Conservation (phyloP, 1,140 invertebrate species). For the Trissolcus basalis region DNA sequence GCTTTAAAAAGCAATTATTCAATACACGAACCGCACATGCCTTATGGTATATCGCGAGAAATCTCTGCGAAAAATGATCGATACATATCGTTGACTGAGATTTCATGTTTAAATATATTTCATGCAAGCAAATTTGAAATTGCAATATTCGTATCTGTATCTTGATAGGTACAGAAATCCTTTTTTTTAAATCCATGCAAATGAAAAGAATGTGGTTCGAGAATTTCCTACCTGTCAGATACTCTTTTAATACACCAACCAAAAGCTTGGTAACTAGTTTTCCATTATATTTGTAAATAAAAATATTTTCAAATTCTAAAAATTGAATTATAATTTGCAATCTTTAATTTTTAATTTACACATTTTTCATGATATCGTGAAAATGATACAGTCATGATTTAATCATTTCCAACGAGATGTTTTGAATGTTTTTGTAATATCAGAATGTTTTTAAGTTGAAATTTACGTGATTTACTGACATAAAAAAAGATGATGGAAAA, state of each 20-base stretch:
- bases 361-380: too few species aligned
- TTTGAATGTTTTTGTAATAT: too few species aligned
- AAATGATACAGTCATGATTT: too few species aligned
- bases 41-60: conserved; percentile 35
- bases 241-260: conserved; percentile 29
- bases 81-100: conserved; percentile 42
- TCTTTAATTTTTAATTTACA: too few species aligned
- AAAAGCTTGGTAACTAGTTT: background rate
- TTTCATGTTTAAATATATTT: conserved; percentile 52
- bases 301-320: too few species aligned
- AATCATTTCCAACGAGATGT: too few species aligned
- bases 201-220: conserved; percentile 22
- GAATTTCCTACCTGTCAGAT: conserved; percentile 11
- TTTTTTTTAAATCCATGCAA: conserved; percentile 46
- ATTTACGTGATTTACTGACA: too few species aligned
- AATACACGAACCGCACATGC: conserved; percentile 41
- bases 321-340: too few species aligned
- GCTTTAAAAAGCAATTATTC: conserved; percentile 52
- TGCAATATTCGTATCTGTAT: conserved; percentile 46
- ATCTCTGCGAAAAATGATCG: conserved; percentile 47
- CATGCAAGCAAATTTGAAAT: conserved; percentile 48
- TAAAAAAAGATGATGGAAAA: background rate
- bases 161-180: conserved; percentile 31
- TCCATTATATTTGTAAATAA: background rate
- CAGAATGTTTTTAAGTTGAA: too few species aligned